Evolutionary conservation across 2,113 vertebrate species (phyloP).

Genomic region (Chauna torquata): DNA sequence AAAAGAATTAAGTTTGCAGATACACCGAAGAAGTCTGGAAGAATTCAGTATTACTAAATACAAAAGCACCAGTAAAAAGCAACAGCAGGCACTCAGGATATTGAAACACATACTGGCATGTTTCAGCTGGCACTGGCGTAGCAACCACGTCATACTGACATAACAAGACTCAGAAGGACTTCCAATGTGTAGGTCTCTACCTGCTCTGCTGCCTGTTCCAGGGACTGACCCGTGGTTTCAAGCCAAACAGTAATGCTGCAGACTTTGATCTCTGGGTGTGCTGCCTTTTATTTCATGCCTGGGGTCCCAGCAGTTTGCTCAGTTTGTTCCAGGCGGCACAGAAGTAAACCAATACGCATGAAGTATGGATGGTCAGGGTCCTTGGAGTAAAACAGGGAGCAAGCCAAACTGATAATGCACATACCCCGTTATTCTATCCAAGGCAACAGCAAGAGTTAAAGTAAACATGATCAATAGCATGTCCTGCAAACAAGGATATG

Average conservation of each 20-base stretch:
- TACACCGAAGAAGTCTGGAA: not conserved
- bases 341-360: not conserved
- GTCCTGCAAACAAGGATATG: not conserved
- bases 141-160: rapidly evolving
- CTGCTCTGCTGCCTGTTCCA: not conserved
- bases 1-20: not conserved
- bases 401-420: not conserved
- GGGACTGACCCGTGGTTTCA: not conserved
- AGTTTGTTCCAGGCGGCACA: not conserved
- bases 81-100: not conserved
- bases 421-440: not conserved
- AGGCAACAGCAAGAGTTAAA: not conserved
- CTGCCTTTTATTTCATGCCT: not conserved
- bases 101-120: not conserved
- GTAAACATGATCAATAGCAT: not conserved
- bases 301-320: not conserved
- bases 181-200: not conserved
- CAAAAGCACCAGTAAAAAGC: not conserved
- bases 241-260: not conserved
- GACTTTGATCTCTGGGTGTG: not conserved
- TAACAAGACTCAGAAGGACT: not conserved
- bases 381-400: not conserved
- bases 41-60: not conserved
- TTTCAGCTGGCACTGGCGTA: not conserved
- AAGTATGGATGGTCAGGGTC: not conserved